Conservation (phyloP, 2,797 vertebrate species). For the Anisognathus igniventris region DNA sequence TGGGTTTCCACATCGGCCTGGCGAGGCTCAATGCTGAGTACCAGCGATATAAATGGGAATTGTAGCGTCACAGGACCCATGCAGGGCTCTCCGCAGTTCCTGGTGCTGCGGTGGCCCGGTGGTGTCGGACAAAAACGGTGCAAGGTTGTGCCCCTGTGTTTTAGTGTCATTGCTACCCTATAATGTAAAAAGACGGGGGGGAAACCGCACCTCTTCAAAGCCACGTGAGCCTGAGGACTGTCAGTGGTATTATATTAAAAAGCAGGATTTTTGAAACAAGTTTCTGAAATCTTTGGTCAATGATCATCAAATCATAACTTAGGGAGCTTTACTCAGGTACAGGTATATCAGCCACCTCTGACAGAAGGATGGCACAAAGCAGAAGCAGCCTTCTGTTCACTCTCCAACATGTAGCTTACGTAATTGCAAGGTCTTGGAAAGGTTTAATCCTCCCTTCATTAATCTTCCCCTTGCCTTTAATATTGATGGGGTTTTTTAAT, state of each 20-base stretch:
- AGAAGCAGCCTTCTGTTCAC: background rate
- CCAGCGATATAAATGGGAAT: rapidly evolving
- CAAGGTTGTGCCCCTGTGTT: rapidly evolving
- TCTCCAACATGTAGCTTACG: rapidly evolving
- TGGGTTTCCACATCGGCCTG: rapidly evolving
- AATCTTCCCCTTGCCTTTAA: background rate
- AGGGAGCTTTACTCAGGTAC: background rate
- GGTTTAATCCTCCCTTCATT: background rate
- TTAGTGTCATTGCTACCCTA: rapidly evolving
- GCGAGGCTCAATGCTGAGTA: rapidly evolving
- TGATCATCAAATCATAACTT: background rate
- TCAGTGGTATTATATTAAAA: background rate
- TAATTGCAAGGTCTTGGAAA: background rate
- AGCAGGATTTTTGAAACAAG: background rate
- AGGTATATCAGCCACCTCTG: rapidly evolving
- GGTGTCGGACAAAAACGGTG: background rate
- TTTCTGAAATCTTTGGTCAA: background rate
- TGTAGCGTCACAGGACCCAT: rapidly evolving
- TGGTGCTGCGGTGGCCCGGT: rapidly evolving
- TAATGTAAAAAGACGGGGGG: rapidly evolving
- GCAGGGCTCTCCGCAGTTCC: rapidly evolving
- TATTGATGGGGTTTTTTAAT: background rate
- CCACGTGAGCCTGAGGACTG: rapidly evolving
- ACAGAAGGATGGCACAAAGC: background rate
- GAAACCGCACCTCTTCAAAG: background rate